Base-by-base conservation (phyloP, 2,113 vertebrate genomes). In the Prunella fulvescens region DNA sequence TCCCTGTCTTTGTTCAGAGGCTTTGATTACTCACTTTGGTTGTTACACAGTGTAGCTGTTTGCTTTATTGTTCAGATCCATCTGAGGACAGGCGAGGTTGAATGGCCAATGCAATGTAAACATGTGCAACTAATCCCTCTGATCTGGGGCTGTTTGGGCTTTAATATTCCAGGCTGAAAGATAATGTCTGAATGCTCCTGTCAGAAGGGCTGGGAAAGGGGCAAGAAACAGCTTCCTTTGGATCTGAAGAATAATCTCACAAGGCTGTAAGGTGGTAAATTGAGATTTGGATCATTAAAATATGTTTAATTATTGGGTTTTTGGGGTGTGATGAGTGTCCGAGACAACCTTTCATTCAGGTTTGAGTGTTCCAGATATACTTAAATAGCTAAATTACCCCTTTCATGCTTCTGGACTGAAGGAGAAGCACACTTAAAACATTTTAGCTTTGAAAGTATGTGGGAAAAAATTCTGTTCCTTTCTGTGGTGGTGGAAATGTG, bases 41-140 rank as follows among this genome's bases (percentile, higher is more conserved):
- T 74, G 58, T 92, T 95, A 91, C 77, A 78, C 60, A 45, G 78
- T 25, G 78, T 89, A 80, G 81, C 85, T 92, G 57, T 93, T 96
- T 91, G 82, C 84, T 86, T 89, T 78, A 86, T 88, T 95, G 88
- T 89, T 89, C 29, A 89, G 70, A 95, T 82, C 80, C 92, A 85
- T 93, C 85, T 85, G 88, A 93, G 81, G 85, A 88, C 92, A 88
- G 94, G 92, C 1, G 11, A 20, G 83, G 79, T 35, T 95, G 94
- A 95, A 95, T 95, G 85, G 86, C 70, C 81, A 72, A 11, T 20
- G 80, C 74, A 80, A 25, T 89, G 80, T 89, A 80, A 97, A 97
- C 89, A 80, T 4, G 70, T 88, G 86, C 65, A 31, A 95, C 92
- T 94, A 90, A 94, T 96, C 65, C 25, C 9, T 78, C 88, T 89